Evolutionary conservation across 2,797 vertebrate species (phyloP).

Genomic region (Syngnathus acus): DNA sequence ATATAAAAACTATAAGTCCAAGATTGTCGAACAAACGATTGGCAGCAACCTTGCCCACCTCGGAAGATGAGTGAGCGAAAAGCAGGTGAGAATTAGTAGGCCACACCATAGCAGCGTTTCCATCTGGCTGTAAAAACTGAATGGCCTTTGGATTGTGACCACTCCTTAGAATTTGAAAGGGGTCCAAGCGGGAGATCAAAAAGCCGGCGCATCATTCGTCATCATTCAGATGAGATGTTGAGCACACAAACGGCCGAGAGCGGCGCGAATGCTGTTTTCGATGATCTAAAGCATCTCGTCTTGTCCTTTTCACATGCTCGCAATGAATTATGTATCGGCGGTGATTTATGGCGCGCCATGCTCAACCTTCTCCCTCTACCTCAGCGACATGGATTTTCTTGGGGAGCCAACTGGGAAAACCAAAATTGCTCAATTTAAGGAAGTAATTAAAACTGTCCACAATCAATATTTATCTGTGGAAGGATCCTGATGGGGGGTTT

Average conservation of each 20-base stretch:
- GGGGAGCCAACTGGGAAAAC: constrained; percentile 67
- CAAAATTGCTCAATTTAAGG: constrained; percentile 79
- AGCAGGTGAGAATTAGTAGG: background rate
- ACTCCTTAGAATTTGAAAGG: constrained; percentile 8
- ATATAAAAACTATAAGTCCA: too few relatives aligned
- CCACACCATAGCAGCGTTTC: background rate
- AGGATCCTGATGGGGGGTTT: constrained; percentile 53
- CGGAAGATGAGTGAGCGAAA: constrained; percentile 4
- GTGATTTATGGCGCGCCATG: constrained; percentile 75
- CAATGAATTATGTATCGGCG: constrained; percentile 77
- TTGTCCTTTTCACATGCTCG: constrained; percentile 70
- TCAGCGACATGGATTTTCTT: constrained; percentile 66
- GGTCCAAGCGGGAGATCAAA: constrained; percentile 11
- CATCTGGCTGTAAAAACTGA: constrained; percentile 2
- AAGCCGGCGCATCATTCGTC: constrained; percentile 5
- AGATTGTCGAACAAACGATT: too few relatives aligned
- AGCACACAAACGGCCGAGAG: constrained; percentile 31
- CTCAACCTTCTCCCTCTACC: constrained; percentile 55
- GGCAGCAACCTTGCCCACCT: constrained; percentile 16
- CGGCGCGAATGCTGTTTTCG: constrained; percentile 65
- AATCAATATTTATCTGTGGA: constrained; percentile 76
- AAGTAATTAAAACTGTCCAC: constrained; percentile 77
- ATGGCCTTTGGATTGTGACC: constrained; percentile 6
- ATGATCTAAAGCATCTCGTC: constrained; percentile 71
- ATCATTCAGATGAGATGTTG: constrained; percentile 23